Evolutionary conservation across 2,888 invertebrate species (phyloP), one percentile per base, ranked within the genome.

Genomic region (Malthinus seriepunctatus): DNA sequence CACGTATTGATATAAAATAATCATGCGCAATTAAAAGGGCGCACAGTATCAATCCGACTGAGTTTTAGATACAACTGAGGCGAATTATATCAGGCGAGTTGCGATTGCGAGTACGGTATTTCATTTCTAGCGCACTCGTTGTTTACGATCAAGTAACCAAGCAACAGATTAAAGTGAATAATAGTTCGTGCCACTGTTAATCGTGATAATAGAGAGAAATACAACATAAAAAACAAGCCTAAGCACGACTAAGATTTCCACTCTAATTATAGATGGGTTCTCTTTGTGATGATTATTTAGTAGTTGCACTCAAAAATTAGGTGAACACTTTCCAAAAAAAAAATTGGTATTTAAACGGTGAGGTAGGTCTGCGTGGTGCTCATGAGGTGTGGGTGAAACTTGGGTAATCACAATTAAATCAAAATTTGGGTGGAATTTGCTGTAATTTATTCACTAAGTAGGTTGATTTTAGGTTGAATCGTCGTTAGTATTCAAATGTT

Each of bases 71-170:
- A 49, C 35, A 37, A 58, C 58, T 45, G 44, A 34, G 52, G 52
- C 49, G 58, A 52, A 58, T 58, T 58, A 53, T 53, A n/a, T n/a
- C n/a, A n/a, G n/a, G n/a, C n/a, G n/a, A n/a, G n/a, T n/a, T n/a
- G n/a, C 58, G 52, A 58, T n/a, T n/a, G 52, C 47, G 32, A 47
- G 32, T 51, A 51, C 57, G 39, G 39, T 42, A 46, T 57, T 51
- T 46, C 51, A 57, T 46, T 57, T 57, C 51, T 34, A 51, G 39
- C 58, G 32, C 34, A 42, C 58, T 48, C 53, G 37, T 38, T 51
- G 57, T 58, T 42, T 58, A 49, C 48, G 58, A 52, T 52, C 58
- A 53, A 52, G 58, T 58, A 52, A 52, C 58, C 37, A 58, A 49
- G 58, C 53, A 58, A 58, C 58, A 42, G 52, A 48, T 53, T 58